These are phyloP conservation scores for Bergia puertoricense DNA, from an alignment of 92 coral and sea anemone species.

Conservation along the genomic window DNA sequence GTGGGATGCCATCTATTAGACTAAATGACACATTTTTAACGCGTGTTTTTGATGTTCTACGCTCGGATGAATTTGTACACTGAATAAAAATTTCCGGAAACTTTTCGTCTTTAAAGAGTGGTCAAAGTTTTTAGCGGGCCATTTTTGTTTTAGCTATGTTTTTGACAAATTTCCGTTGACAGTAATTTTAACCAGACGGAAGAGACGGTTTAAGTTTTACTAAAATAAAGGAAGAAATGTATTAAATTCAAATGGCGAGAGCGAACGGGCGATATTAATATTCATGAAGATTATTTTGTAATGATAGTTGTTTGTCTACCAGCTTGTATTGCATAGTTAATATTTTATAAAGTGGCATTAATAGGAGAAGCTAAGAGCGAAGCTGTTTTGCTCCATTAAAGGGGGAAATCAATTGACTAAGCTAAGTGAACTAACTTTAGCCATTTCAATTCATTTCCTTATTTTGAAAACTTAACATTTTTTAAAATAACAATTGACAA, in stretches of 20 bases:
- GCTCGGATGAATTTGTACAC: slow-evolving; percentile 82
- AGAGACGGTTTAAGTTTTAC: not conserved
- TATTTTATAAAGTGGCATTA: slow-evolving; percentile 3
- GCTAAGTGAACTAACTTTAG: not conserved
- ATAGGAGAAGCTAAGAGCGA: slow-evolving; percentile 2
- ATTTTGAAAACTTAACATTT: not conserved
- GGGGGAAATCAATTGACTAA: not conserved
- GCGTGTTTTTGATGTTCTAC: slow-evolving; percentile 94
- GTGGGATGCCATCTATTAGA: slow-evolving; percentile 26
- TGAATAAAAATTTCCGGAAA: slow-evolving; percentile 73
- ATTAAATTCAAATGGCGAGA: slow-evolving; percentile 26
- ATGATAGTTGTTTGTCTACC: slow-evolving; percentile 63
- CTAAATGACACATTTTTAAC: slow-evolving; percentile 78
- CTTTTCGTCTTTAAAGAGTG: slow-evolving; percentile 47
- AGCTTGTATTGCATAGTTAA: slow-evolving; percentile 9
- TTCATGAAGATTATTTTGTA: slow-evolving; percentile 59
- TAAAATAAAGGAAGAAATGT: not conserved
- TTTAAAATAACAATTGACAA: slow-evolving; percentile 11
- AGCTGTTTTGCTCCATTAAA: not conserved
- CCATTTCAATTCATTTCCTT: not conserved
- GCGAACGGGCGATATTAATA: slow-evolving; percentile 51
- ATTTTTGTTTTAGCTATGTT: not conserved
- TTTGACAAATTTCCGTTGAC: not conserved
- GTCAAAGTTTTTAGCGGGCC: not conserved
- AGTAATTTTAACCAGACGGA: not conserved